Percentiles rank a stretch among this genome's conserved stretches.
phyloP scores from a whole-genome alignment of 2,797 vertebrate species.

The Danio tinwini region DNA sequence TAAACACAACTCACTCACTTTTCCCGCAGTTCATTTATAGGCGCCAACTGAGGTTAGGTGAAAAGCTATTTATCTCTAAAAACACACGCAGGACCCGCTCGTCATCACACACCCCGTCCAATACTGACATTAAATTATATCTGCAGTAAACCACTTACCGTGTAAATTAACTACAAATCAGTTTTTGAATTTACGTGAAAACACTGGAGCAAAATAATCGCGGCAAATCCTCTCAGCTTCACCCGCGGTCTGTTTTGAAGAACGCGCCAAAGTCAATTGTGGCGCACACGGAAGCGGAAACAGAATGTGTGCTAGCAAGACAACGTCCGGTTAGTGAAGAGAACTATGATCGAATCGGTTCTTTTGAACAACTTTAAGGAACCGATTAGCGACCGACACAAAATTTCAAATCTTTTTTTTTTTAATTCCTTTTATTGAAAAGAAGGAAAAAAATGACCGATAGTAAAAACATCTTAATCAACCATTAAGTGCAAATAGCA shows the following conservation, averaged over 20 bases:
- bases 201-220: background rate
- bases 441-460: too few relatives aligned
- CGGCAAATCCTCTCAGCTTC: constrained; percentile 3
- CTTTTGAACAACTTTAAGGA: background rate
- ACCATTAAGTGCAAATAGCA: too few relatives aligned
- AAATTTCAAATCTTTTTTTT: background rate
- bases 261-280: constrained; percentile 50
- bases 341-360: background rate
- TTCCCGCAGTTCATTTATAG: background rate
- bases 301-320: background rate
- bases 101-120: background rate
- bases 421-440: too few relatives aligned
- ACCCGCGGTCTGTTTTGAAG: constrained; percentile 48
- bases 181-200: background rate
- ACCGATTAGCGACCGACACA: background rate
- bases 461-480: too few relatives aligned
- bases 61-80: background rate
- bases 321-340: background rate
- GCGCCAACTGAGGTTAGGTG: constrained; percentile 10
- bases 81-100: background rate
- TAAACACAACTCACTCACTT: background rate
- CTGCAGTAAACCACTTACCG: constrained; percentile 1
- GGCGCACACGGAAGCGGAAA: constrained; percentile 42
- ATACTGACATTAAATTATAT: background rate
- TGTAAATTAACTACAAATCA: background rate